Base-by-base conservation (phyloP, 2,888 invertebrate genomes). In the Phorcus lineatus region DNA sequence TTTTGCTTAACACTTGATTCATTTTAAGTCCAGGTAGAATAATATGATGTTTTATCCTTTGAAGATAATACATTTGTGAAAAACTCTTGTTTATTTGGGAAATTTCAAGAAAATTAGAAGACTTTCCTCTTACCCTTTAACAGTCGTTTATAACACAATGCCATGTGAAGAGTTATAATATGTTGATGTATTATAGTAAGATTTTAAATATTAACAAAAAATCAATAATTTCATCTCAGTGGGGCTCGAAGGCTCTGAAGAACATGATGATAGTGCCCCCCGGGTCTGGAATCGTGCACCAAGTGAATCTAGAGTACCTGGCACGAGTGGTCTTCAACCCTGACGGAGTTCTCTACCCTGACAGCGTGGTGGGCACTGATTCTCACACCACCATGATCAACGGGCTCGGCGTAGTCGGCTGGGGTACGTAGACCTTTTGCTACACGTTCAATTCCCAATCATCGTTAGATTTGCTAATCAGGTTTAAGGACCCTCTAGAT, bases 371-470 rank as follows among this genome's bases (percentile, higher is more conserved):
- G 57, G 99, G 99, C 11, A 99, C 99, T 0, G 99, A 99, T 95
- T 98, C 98, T 0, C 99, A 99, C 91, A 99, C 99, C 1, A 99
- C 99, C 17, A 99, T 99, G 99, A 98, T 99, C 86, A 98, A 98
- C 91, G 99, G 99, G 0, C 95, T 99, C 3, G 99, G 99, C 0
- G 97, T 99, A 0, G 95, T 99, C 4, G 99, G 99, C 0, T 99
- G 99, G 99, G 98, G 98, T 83, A 97, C 87, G 91, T 83, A 6
- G 13, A 47, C 11, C 2, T 36, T 7, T 47, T 53, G 47, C 2
- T 19, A 28, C 24, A 24, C 11, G n/a, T 55, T 4, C 2, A 9
- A 55, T 22, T 55, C 36, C n/a, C n/a, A n/a, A n/a, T n/a, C n/a
- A n/a, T 70, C 4, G 11, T 28, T 9, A 67, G 28, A 67, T 13